Evolutionary conservation across 1,140 invertebrate genomes (phyloP), one percentile per base, ranked within the genome.

Genomic region (Drosophila rufa): DNA sequence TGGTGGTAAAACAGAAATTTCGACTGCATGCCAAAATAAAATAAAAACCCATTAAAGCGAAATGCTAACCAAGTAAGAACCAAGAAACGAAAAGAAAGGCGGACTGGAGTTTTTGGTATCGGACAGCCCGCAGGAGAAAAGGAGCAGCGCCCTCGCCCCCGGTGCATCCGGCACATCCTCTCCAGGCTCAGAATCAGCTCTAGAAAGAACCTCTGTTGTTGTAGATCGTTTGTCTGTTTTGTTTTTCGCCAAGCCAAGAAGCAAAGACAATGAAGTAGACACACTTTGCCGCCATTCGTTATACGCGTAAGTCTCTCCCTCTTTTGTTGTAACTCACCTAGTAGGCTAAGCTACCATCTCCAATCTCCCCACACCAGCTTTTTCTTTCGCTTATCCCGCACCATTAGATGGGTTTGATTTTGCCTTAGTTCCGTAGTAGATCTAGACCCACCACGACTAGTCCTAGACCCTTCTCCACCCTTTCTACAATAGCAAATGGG

Each of bases 221-320:
- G 80, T 83, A 89, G 40, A 83, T 80, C 64, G 80, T 80, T 83
- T 87, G 83, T 83, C 75, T 77, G 43, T 65, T 86, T 87, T 80
- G 71, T 68, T 82, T 76, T 75, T 69, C 62, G 64, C 69, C 75
- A 47, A 70, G 15, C 75, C 69, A 59, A 70, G 6, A 56, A 50
- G 58, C 79, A 78, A 73, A 60, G 68, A 86, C 82, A 87, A 82
- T 80, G 83, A 73, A 82, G 55, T 83, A 84, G 77, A 87, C 85
- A 87, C 85, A 87, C 77, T 84, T 89, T 90, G 85, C 85, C 85
- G 85, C 81, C 77, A 87, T 90, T 67, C 80, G 85, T 89, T 90
- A 85, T 90, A 85, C 86, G 85, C 85, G 85, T 89, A 89, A 89
- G 85, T 89, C 85, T 80, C 53, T 89, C 85, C 78, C 53, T 42